A percentile compares a stretch with the other conserved stretches of the same genome.
phyloP scores from a whole-genome alignment of 2,888 invertebrate species.

The Coenonympha arcania region DNA sequence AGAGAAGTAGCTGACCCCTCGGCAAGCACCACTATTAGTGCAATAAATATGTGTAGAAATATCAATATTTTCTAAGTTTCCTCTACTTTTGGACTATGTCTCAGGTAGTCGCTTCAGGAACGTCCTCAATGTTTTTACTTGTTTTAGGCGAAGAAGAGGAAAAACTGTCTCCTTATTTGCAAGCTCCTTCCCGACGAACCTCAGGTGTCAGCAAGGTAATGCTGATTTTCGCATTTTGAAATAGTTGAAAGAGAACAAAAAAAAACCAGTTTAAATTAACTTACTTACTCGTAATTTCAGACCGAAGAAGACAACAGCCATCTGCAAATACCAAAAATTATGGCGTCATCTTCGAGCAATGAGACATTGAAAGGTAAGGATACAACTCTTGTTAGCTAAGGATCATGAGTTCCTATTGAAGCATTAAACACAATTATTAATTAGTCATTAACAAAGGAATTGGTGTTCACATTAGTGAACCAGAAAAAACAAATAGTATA shows the following conservation, averaged over 20 bases:
- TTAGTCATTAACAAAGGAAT: too few relatives aligned
- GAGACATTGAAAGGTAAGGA: constrained; percentile 82
- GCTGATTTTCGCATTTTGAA: neutral
- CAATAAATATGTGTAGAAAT: too few relatives aligned
- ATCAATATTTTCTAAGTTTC: too few relatives aligned
- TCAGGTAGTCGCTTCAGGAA: too few relatives aligned
- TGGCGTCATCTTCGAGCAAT: constrained; percentile 82
- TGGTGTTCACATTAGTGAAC: too few relatives aligned
- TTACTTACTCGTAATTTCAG: constrained; percentile 31
- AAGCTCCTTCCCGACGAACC: constrained; percentile 58
- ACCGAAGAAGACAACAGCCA: constrained; percentile 76
- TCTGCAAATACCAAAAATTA: constrained; percentile 81
- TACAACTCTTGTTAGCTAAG: neutral
- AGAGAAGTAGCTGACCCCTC: too few relatives aligned
- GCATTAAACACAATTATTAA: too few relatives aligned
- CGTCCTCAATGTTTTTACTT: too few relatives aligned
- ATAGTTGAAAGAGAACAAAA: neutral
- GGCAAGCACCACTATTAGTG: too few relatives aligned
- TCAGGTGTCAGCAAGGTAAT: constrained; percentile 59
- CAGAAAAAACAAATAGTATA: too few relatives aligned
- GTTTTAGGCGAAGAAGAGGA: constrained; percentile 63
- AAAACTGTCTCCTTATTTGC: constrained; percentile 58
- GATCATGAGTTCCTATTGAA: too few relatives aligned
- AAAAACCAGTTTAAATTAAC: neutral
- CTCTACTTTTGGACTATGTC: too few relatives aligned